phyloP scores from a whole-genome alignment of 2,797 vertebrate species.

The Bryconaethiops microstoma region DNA sequence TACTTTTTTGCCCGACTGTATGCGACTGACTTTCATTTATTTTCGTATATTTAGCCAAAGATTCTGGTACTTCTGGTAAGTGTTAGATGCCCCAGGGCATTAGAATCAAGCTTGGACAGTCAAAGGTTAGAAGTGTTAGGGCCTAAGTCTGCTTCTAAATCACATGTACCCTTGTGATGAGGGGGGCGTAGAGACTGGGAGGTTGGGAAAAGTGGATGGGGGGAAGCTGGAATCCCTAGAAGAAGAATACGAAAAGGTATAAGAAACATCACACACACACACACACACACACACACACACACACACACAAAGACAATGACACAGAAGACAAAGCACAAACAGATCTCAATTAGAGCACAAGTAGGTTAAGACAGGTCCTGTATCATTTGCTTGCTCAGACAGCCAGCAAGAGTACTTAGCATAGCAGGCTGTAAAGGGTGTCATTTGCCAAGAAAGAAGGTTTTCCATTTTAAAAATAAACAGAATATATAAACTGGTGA shows the following conservation, averaged over 20 bases:
- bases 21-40: not conserved
- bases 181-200: conserved; percentile 72
- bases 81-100: conserved; percentile 15
- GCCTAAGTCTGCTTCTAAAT: conserved; percentile 60
- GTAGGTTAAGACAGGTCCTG: conserved; percentile 13
- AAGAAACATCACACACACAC: conserved; percentile 67
- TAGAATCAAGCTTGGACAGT: conserved; percentile 17
- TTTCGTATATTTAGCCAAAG: not conserved
- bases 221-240: conserved; percentile 75
- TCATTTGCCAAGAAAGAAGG: conserved; percentile 48
- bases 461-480: conserved; percentile 48
- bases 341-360: conserved; percentile 21
- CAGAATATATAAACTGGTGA: conserved; percentile 14
- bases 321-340: conserved; percentile 23
- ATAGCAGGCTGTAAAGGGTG: conserved; percentile 52
- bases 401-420: conserved; percentile 10
- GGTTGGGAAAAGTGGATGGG: conserved; percentile 80
- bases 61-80: conserved; percentile 27
- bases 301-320: conserved; percentile 42
- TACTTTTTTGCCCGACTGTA: no score
- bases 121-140: conserved; percentile 47
- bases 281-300: conserved; percentile 46
- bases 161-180: conserved; percentile 81
- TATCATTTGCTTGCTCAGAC: conserved; percentile 6
- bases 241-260: conserved; percentile 76